A percentile compares a stretch with the other conserved stretches of the same genome.
Conservation (phyloP, 2,888 invertebrate species). For the Spodoptera littoralis region DNA sequence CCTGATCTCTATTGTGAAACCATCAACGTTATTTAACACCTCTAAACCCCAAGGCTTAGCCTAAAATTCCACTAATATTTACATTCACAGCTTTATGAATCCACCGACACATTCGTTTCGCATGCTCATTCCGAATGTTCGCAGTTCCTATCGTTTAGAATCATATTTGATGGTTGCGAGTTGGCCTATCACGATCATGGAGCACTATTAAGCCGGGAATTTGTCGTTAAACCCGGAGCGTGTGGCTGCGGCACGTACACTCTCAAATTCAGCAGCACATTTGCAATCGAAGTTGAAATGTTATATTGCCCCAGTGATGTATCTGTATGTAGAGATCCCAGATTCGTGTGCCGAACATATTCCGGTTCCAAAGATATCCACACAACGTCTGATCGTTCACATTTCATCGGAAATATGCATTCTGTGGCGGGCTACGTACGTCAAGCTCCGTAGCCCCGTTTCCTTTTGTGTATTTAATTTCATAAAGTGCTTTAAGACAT, state of each 20-base stretch:
- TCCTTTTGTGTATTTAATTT: constrained; percentile 35
- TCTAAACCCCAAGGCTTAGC: constrained; percentile 5
- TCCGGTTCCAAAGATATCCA: constrained; percentile 12
- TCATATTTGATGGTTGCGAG: constrained; percentile 30
- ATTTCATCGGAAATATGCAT: constrained; percentile 17
- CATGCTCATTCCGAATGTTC: constrained; percentile 13
- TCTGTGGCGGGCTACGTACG: constrained; percentile 16
- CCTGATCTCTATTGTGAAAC: too few species aligned
- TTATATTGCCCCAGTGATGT: constrained; percentile 34
- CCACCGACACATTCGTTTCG: neutral
- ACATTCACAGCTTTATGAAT: constrained; percentile 1
- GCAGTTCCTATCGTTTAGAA: constrained; percentile 22
- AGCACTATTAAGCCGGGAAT: constrained; percentile 49
- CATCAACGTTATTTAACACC: too few species aligned
- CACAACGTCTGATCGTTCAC: neutral
- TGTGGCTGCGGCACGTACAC: constrained; percentile 45
- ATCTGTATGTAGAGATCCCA: constrained; percentile 12
- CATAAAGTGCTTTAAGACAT: constrained; percentile 21
- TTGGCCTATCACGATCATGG: constrained; percentile 44
- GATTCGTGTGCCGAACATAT: constrained; percentile 12
- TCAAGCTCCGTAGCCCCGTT: constrained; percentile 16
- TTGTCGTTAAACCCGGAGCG: constrained; percentile 49
- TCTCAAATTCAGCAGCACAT: constrained; percentile 49
- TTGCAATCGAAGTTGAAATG: constrained; percentile 45
- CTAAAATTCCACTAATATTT: constrained; percentile 12